Conservation (phyloP, 1,140 invertebrate genomes). For the Scaptomyza pallida region DNA sequence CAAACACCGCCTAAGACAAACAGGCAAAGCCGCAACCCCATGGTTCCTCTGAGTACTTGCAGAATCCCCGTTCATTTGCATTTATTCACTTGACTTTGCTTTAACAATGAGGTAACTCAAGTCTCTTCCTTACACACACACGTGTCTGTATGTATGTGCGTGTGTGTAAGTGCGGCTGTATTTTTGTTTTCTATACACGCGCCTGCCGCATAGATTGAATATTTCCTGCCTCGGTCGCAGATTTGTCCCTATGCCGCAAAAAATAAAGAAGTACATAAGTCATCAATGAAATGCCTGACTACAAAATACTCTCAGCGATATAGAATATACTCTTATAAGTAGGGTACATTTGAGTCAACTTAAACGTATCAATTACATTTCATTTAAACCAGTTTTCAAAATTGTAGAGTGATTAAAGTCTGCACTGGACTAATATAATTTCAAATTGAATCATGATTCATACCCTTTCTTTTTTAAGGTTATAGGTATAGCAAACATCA, state of each 20-base stretch:
- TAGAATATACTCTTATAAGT: too few relatives aligned
- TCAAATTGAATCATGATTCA: too few relatives aligned
- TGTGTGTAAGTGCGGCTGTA: constrained; percentile 25
- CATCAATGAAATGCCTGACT: neutral
- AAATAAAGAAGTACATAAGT: neutral
- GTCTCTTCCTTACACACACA: neutral
- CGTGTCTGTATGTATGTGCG: neutral
- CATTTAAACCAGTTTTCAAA: too few relatives aligned
- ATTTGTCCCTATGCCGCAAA: constrained; percentile 59
- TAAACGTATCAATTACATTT: too few relatives aligned
- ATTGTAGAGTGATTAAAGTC: too few relatives aligned
- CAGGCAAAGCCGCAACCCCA: constrained; percentile 20
- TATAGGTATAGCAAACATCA: constrained; percentile 13
- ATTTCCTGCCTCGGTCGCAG: constrained; percentile 70
- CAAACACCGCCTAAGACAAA: constrained; percentile 22
- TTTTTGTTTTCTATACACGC: constrained; percentile 26
- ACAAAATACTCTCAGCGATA: constrained; percentile 15
- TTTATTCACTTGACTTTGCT: constrained; percentile 78
- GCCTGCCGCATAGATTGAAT: constrained; percentile 74
- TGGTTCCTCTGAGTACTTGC: neutral
- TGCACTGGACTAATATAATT: too few relatives aligned
- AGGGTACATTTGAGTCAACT: too few relatives aligned
- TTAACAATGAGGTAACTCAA: constrained; percentile 65
- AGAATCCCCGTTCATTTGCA: constrained; percentile 65
- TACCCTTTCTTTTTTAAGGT: too few relatives aligned